A percentile compares a stretch with the other conserved stretches of the same genome.
These are phyloP conservation scores for Carterocephalus palaemon DNA, from an alignment of 2,888 invertebrate species.

Conservation along the genomic window DNA sequence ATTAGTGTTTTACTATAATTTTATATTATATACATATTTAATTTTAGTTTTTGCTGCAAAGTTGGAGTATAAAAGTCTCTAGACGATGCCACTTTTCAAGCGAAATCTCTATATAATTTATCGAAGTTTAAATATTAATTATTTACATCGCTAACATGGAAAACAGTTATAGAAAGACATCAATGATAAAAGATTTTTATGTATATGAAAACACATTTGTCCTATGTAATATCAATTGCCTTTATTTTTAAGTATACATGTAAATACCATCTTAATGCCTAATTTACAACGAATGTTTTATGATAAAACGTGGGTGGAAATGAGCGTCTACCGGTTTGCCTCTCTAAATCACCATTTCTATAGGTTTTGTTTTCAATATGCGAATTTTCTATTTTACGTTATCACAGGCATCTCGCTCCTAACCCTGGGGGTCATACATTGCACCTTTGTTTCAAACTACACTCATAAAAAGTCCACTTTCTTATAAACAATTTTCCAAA, in stretches of 20 bases:
- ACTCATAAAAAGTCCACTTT: conserved; percentile 40
- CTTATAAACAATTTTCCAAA: conserved; percentile 35
- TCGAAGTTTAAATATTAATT: too few species aligned
- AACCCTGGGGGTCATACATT: conserved; percentile 65
- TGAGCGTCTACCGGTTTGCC: conserved; percentile 58
- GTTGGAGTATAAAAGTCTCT: too few species aligned
- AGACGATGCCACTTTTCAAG: too few species aligned
- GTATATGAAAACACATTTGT: conserved; percentile 57
- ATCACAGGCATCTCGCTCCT: conserved; percentile 73
- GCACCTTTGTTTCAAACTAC: conserved; percentile 64
- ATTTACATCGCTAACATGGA: conserved; percentile 25
- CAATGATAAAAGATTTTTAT: conserved; percentile 15
- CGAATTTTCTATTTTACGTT: conserved; percentile 56
- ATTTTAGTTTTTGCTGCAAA: too few species aligned
- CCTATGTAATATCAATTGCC: conserved; percentile 38
- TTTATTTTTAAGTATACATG: conserved; percentile 44
- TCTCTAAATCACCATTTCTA: conserved; percentile 45
- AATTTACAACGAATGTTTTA: conserved; percentile 34
- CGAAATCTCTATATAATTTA: too few species aligned
- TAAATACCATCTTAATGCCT: conserved; percentile 43
- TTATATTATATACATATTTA: conserved; percentile 20
- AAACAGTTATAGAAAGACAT: conserved; percentile 23
- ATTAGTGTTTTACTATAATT: too few species aligned
- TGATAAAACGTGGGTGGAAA: conserved; percentile 35
- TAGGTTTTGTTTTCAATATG: conserved; percentile 42